Conservation (phyloP, 2,888 invertebrate genomes). For the Bibio marci region DNA sequence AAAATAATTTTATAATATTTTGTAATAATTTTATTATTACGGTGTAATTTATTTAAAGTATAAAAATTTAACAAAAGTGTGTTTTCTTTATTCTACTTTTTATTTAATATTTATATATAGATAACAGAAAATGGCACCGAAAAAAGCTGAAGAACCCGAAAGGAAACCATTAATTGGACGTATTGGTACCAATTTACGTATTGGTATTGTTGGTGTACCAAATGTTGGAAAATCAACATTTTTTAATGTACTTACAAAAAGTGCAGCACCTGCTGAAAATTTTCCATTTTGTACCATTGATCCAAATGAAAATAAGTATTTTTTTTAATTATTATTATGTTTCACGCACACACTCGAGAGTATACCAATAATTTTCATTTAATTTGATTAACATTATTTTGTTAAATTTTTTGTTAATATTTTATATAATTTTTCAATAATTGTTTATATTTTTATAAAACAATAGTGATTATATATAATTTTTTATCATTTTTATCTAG, state of each 20-base stretch:
- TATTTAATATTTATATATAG: too few relatives aligned
- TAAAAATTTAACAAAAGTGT: too few relatives aligned
- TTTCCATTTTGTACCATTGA: slow-evolving; percentile 99
- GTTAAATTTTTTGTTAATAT: not conserved
- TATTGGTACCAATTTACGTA: slow-evolving; percentile 88
- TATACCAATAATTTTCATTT: too few relatives aligned
- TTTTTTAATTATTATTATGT: too few relatives aligned
- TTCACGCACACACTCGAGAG: too few relatives aligned
- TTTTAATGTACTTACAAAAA: slow-evolving; percentile 97
- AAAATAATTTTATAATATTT: too few relatives aligned
- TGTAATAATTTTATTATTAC: too few relatives aligned
- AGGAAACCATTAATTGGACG: slow-evolving; percentile 83
- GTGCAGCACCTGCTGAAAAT: slow-evolving; percentile 93
- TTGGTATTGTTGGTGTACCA: slow-evolving; percentile 91
- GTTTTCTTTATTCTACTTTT: too few relatives aligned
- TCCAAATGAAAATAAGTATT: slow-evolving; percentile 99
- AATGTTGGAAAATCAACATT: slow-evolving; percentile 99
- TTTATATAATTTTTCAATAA: not conserved
- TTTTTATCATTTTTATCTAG: slow-evolving; percentile 19
- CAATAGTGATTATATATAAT: too few relatives aligned
- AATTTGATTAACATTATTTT: not conserved
- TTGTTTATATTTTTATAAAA: slow-evolving; percentile 8
- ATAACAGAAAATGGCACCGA: slow-evolving; percentile 51
- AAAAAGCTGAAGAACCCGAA: slow-evolving; percentile 80
- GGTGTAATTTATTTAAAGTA: too few relatives aligned